A percentile compares a stretch with the other conserved stretches of the same genome.
phyloP scores from a whole-genome alignment of 2,797 vertebrate species.

The Chrysolophus pictus region DNA sequence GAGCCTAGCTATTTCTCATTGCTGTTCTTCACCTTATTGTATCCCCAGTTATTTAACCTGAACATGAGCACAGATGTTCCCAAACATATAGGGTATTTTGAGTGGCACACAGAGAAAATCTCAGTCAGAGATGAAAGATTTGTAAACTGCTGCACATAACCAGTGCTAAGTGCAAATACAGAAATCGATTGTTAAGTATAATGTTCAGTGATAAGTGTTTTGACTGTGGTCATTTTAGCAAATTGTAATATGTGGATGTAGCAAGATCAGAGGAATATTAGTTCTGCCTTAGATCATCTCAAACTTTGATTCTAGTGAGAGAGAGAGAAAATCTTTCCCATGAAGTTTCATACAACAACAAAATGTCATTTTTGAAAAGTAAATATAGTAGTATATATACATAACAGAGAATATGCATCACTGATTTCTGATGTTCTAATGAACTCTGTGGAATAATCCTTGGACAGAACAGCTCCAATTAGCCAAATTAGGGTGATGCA shows the following conservation, averaged over 20 bases:
- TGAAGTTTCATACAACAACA: rapidly evolving
- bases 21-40: not conserved
- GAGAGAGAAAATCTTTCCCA: not conserved
- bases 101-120: not conserved
- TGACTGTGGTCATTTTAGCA: not conserved
- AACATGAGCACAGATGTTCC: not conserved
- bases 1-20: not conserved
- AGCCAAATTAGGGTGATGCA: not conserved
- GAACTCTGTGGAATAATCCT: not conserved
- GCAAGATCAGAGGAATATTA: not conserved
- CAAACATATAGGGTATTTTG: not conserved
- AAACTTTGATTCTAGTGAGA: not conserved
- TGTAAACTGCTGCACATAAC: not conserved
- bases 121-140: not conserved
- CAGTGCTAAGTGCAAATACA: not conserved
- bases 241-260: not conserved
- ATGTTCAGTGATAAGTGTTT: slow-evolving; percentile 7
- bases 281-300: not conserved
- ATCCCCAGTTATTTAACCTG: not conserved
- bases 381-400: not conserved
- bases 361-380: not conserved
- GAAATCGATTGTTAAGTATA: not conserved
- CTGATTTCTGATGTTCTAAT: not conserved
- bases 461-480: not conserved
- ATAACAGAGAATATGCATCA: not conserved